Base-by-base conservation (phyloP, 2,888 invertebrate genomes). In the Arge pagana region DNA sequence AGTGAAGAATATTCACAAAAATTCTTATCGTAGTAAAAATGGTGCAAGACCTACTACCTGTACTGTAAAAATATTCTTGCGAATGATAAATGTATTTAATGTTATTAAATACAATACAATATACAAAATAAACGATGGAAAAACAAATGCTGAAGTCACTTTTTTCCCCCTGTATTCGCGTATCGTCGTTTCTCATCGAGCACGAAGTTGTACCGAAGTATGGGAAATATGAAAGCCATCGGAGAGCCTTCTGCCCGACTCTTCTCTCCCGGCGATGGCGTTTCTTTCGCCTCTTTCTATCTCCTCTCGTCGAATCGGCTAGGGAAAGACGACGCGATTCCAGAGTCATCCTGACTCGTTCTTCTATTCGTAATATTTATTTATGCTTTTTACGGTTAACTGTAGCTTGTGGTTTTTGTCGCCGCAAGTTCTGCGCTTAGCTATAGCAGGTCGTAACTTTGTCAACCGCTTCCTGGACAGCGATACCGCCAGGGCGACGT, bases 321-420 rank as follows among this genome's bases (percentile, higher is more conserved):
- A 15, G 8, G 33, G 21, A 24, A 31, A 15, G 13, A 3, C 28
- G n/a, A 26, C 28, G 10, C 28, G n/a, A 23, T 23, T 35, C 30
- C 31, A 18, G n/a, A 42, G 30, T 10, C 41, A 11, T 28, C 16
- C n/a, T 19, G 15, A 13, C 45, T 45, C 45, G n/a, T n/a, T n/a
- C 45, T 45, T 45, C 45, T 45, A 45, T 45, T 45, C 45, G 33
- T 45, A 45, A 45, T 60, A 59, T 65, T 63, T 59, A 65, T 65
- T 65, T 65, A 64, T 65, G 60, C 64, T 66, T 55, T 57, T 66
- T 62, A 62, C 63, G 60, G 59, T 62, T 67, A 68, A 68, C 66
- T 68, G 68, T 68, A 65, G 64, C 65, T 62, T 64, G 68, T 60
- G 68, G 68, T 69, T 57, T 64, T 50, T 18, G 16, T 43, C 19